These are phyloP conservation scores for Choloepus didactylus DNA, from an alignment of 2,797 vertebrate species.

Conservation along the genomic window DNA sequence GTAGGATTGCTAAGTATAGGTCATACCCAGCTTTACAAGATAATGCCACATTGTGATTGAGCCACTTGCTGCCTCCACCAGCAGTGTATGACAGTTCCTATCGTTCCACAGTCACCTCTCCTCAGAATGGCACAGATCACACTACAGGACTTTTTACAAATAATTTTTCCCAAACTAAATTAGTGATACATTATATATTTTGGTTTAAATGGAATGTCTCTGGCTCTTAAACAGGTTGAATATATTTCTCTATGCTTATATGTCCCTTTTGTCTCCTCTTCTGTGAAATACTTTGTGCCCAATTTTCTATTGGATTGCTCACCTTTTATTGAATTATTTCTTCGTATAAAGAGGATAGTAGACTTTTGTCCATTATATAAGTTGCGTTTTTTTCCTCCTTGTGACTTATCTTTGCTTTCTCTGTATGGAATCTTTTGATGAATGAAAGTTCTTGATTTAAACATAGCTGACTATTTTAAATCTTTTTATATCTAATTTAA, in stretches of 20 bases:
- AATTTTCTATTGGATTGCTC: not conserved
- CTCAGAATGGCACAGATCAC: not conserved
- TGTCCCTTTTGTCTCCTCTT: not conserved
- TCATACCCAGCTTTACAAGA: not conserved
- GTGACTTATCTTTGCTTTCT: not conserved
- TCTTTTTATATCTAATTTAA: conserved; percentile 17
- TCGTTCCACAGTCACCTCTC: not conserved
- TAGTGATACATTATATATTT: not conserved
- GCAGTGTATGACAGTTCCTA: not conserved
- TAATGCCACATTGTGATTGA: not conserved
- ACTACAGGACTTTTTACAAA: not conserved
- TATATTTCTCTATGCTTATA: conserved; percentile 9
- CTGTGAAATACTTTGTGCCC: not conserved
- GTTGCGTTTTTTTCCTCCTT: not conserved
- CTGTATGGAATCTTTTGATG: not conserved
- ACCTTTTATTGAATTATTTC: not conserved
- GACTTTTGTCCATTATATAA: not conserved
- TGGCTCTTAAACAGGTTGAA: not conserved
- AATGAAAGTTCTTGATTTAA: conserved; percentile 15
- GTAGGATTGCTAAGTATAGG: not conserved
- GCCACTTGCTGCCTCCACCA: not conserved
- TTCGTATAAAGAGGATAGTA: not conserved
- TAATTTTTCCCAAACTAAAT: not conserved
- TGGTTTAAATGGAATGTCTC: not conserved
- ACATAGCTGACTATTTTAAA: not conserved